phyloP scores from a whole-genome alignment of 2,113 vertebrate species.

The Oryzias curvinotus region DNA sequence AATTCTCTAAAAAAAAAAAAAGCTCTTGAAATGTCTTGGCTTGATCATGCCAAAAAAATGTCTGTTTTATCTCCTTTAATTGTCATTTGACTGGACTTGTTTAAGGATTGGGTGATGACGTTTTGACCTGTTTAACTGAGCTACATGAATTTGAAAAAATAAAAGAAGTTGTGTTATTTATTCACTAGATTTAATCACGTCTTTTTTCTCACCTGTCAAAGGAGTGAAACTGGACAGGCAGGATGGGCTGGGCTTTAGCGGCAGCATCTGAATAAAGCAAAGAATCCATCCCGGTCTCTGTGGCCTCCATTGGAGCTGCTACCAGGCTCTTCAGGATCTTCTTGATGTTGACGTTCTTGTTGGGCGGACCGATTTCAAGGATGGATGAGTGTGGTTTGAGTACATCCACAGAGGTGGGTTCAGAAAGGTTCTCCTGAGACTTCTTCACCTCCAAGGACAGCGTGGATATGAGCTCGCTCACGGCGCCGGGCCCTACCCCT shows the following conservation, averaged over 20 bases:
- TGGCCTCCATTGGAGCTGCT: slow-evolving; percentile 85
- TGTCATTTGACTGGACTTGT: no score
- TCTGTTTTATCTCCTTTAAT: no score
- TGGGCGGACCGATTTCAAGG: slow-evolving; percentile 86
- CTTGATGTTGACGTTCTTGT: slow-evolving; percentile 93
- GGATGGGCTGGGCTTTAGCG: slow-evolving; percentile 83
- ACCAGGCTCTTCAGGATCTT: slow-evolving; percentile 95
- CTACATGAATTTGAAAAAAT: no score
- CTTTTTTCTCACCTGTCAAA: slow-evolving; percentile 89
- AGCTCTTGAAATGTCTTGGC: no score
- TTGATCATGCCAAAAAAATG: no score
- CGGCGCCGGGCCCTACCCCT: slow-evolving; percentile 75
- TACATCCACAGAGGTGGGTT: slow-evolving; percentile 76
- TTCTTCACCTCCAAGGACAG: slow-evolving; percentile 88
- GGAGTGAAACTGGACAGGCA: slow-evolving; percentile 96
- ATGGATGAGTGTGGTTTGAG: slow-evolving; percentile 83
- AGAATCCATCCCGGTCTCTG: slow-evolving; percentile 87
- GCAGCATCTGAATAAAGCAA: slow-evolving; percentile 87
- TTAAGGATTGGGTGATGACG: no score
- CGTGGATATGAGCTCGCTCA: slow-evolving; percentile 86
- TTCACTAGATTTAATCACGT: no score
- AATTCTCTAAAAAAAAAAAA: no score
- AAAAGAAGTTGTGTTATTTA: no score
- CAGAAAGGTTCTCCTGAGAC: slow-evolving; percentile 85
- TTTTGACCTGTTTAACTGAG: no score